A percentile compares a stretch with the other conserved stretches of the same genome.
Conservation (phyloP, 2,113 vertebrate species). For the Cyanocitta stelleri region DNA sequence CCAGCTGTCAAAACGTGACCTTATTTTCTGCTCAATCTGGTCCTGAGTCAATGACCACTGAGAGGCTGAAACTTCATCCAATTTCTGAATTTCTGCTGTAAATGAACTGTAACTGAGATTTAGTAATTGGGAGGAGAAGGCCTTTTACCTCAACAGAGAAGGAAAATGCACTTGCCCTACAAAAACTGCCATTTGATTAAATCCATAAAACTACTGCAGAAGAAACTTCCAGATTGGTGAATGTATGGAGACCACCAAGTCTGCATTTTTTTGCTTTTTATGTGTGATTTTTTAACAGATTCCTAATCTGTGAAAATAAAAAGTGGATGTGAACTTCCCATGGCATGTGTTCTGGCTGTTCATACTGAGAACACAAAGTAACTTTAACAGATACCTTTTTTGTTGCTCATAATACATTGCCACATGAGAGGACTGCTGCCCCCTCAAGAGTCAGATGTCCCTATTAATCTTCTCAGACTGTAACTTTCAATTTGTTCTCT, state of each 20-base stretch:
- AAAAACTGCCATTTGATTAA: neutral
- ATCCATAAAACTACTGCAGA: neutral
- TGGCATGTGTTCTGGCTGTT: neutral
- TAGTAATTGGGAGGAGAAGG: neutral
- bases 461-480: conserved; percentile 1
- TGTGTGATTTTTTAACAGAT: neutral
- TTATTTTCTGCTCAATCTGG: neutral
- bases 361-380: neutral
- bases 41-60: neutral
- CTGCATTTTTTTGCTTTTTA: neutral
- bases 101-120: neutral
- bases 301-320: neutral
- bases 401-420: neutral
- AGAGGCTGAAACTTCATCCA: neutral
- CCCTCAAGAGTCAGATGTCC: neutral
- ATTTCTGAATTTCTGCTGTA: neutral
- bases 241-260: neutral
- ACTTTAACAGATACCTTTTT: conserved; percentile 52
- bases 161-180: neutral
- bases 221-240: neutral
- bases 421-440: neutral
- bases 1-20: neutral
- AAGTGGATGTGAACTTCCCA: neutral
- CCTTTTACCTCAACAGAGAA: neutral
- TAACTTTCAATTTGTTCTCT: neutral